Evolutionary conservation across 2,888 invertebrate genomes (phyloP).

Genomic region (Cephus pulcher): DNA sequence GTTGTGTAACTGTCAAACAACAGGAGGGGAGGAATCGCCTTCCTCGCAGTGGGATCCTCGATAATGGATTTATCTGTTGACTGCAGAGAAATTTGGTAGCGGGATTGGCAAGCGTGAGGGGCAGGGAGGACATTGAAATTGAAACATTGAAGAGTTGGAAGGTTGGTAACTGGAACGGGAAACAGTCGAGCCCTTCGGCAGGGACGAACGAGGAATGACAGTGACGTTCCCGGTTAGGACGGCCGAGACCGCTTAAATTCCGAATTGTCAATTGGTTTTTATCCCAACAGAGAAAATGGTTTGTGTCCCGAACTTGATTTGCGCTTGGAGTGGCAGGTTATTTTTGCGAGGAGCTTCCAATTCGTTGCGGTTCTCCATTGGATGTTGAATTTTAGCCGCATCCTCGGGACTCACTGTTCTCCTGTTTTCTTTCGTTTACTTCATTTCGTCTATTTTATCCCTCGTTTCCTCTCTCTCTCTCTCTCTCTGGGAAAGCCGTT

Average conservation of each 20-base stretch:
- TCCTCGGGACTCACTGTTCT: not conserved
- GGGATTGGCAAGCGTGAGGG: not conserved
- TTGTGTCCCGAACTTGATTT: constrained; percentile 38
- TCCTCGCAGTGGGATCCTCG: constrained; percentile 28
- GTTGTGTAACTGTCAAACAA: constrained; percentile 33
- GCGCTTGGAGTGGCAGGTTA: constrained; percentile 40
- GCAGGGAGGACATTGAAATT: not conserved
- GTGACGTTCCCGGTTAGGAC: constrained; percentile 12
- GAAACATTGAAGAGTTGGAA: not conserved
- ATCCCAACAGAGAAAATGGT: constrained; percentile 34
- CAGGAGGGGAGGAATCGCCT: constrained; percentile 23
- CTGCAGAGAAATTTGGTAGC: not conserved
- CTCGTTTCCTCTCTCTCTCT: not conserved
- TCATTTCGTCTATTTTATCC: not conserved
- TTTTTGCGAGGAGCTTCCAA: constrained; percentile 31
- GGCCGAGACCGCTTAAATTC: constrained; percentile 34
- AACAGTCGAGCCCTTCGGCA: constrained; percentile 2
- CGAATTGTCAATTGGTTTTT: constrained; percentile 36
- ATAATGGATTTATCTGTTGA: constrained; percentile 45
- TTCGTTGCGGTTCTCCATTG: not conserved
- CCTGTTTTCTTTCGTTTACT: not conserved
- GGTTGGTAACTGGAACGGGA: constrained; percentile 8
- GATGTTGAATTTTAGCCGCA: not conserved
- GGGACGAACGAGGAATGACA: constrained; percentile 7
- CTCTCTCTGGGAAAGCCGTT: constrained; percentile 1